Conservation (phyloP, 1,140 invertebrate genomes). For the Adoxophyes honmai region DNA sequence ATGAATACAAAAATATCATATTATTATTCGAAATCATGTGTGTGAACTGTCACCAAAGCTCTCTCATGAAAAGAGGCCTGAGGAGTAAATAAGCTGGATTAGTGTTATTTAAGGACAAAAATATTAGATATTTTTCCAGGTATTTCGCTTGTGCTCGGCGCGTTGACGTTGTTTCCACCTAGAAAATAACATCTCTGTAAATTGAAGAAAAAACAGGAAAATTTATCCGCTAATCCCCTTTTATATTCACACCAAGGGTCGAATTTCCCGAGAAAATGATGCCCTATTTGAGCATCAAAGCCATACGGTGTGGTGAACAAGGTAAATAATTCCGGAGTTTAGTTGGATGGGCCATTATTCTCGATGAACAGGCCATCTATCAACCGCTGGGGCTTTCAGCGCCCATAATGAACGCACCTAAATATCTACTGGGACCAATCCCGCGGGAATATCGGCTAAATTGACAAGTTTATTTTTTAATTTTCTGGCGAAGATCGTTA, state of each 20-base stretch:
- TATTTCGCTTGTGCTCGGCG: no score
- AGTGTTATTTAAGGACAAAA: no score
- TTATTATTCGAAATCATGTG: no score
- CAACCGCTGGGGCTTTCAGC: conserved; percentile 9
- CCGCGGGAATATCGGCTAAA: background rate
- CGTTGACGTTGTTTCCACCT: no score
- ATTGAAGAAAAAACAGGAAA: background rate
- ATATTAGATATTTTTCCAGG: no score
- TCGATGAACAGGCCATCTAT: conserved; percentile 14
- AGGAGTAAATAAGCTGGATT: no score
- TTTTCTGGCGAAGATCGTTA: no score
- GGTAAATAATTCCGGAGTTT: conserved; percentile 16
- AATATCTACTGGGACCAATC: background rate
- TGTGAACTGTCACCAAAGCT: no score
- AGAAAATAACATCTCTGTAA: no score
- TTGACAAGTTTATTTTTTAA: conserved; percentile 14
- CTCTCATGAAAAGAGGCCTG: no score
- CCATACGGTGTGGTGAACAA: conserved; percentile 13
- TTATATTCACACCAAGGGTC: background rate
- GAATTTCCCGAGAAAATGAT: conserved; percentile 14
- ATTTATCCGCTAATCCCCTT: background rate
- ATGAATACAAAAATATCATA: no score
- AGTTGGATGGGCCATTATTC: conserved; percentile 11
- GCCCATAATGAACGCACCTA: conserved; percentile 10
- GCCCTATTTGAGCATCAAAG: conserved; percentile 14